Evolutionary conservation across 2,797 vertebrate species (phyloP), one percentile per base, ranked within the genome.

Genomic region (Galaxias olidus): DNA sequence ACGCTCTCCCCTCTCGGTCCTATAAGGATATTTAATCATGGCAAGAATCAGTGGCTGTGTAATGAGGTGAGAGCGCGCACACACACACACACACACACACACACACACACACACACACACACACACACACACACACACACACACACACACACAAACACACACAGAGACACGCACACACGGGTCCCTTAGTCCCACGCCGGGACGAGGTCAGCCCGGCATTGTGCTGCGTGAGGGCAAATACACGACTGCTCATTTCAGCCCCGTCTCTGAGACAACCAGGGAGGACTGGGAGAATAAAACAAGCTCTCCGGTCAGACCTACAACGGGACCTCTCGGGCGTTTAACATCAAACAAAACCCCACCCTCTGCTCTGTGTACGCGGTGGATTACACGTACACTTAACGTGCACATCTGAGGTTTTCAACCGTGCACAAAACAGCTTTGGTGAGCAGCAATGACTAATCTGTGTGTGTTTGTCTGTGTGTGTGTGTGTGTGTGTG

Each of bases 101-200:
- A 54, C 41, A 17, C 14, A 13, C 15, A 18, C 15, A 43, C 8
- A 45, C 41, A 44, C 17, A 63, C 61, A 13, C 9, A 10, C 40
- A 43, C 12, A 17, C 61, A 54, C 12, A 53, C 61, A 63, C 41
- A 43, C 61, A 43, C 48, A 43, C 14, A 43, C 20, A 54, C 52
- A 54, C 7, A 14, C 9, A 9, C 46, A 47, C n/a, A 50, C 11
- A 12, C 11, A 12, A n/a, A 63, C 41, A 43, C 61, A 43, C 48
- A 43, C 14, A 43, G 10, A 54, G 18, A 54, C 7, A 14, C 9
- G 14, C 46, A 47, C n/a, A 50, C 11, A 12, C 11, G 4, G n/a
- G n/a, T n/a, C 30, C 30, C 30, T 30, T 30, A 3, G 6, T 30
- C 30, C 30, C 48, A 50, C 11, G 14, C 11, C 1, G 48, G 14